Conservation (phyloP, 2,888 invertebrate genomes). For the Sepioteuthis lessoniana region DNA sequence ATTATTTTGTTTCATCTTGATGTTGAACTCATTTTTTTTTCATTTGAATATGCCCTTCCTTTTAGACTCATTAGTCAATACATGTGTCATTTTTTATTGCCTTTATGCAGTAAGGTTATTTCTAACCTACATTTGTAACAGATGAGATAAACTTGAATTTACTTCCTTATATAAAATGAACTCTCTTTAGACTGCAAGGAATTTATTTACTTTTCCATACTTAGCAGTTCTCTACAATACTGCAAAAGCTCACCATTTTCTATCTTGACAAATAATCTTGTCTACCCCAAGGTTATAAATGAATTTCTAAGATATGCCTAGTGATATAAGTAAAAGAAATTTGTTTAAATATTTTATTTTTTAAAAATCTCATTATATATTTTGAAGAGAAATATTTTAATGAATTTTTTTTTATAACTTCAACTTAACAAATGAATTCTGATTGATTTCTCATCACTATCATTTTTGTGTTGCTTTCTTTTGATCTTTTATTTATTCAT, state of each 20-base stretch:
- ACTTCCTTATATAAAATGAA: not conserved
- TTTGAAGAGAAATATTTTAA: not conserved
- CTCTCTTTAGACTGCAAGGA: not conserved
- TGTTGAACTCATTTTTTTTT: too few relatives aligned
- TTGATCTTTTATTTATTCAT: too few relatives aligned
- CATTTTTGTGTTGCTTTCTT: too few relatives aligned
- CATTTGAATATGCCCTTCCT: too few relatives aligned
- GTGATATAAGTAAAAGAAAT: constrained; percentile 1
- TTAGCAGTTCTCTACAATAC: not conserved
- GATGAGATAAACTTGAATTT: not conserved
- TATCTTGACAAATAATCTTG: constrained; percentile 33
- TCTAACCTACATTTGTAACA: not conserved
- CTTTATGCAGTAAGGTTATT: not conserved
- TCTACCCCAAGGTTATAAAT: not conserved
- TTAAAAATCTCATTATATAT: not conserved
- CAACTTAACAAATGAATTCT: not conserved
- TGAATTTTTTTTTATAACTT: not conserved
- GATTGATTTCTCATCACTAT: not conserved
- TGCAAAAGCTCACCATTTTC: not conserved
- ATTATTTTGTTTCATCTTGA: too few relatives aligned
- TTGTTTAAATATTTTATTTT: too few relatives aligned
- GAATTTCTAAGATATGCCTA: not conserved
- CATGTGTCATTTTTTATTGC: not conserved
- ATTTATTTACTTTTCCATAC: not conserved
- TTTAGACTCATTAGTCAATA: too few relatives aligned